Base-by-base conservation (phyloP, 2,797 vertebrate species). In the Hephaestus fuliginosus region DNA sequence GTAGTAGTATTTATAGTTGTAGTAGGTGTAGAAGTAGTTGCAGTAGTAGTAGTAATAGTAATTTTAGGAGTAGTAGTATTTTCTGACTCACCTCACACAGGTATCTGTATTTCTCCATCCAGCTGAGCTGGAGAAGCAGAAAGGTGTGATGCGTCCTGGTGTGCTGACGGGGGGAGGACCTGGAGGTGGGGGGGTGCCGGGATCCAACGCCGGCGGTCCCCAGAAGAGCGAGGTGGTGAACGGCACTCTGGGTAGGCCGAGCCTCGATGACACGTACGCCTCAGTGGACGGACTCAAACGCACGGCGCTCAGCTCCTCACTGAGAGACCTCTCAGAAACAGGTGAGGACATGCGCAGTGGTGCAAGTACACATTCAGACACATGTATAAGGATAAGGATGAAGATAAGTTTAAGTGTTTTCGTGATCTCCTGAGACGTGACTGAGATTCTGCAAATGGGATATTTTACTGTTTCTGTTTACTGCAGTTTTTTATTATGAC, bases 71-170 rank as follows among this genome's bases (percentile, higher is more conserved):
- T 25, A 25, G 25, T 25, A 25, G 25, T 25, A 25, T 25, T 25
- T 25, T 25, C 25, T 25, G 25, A 25, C 25, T 25, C 25, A 25
- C 25, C 25, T 25, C 25, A 25, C 25, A 25, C 15, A 48, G 46
- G 46, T 17, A n/a, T 11, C 10, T 51, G 17, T 25, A 3, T 69
- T 17, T 60, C 48, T 57, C 7, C 22, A 7, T 0, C 15, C 95
- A 98, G 97, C 97, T 11, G 97, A 98, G 83, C 93, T 98, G 5
- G 97, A 98, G 91, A 98, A 98, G 90, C 97, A 98, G 95, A 98
- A 98, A 89, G 97, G 97, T 12, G 95, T 97, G 84, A 96, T 97
- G 96, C 96, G 97, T 71, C 96, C 97, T 49, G 95, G 94, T 13
- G 46, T 93, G 48, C 25, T 95, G 84, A 85, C 78, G 1, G 92